phyloP scores from a whole-genome alignment of 2,888 invertebrate genomes.

The Rutpela maculata region DNA sequence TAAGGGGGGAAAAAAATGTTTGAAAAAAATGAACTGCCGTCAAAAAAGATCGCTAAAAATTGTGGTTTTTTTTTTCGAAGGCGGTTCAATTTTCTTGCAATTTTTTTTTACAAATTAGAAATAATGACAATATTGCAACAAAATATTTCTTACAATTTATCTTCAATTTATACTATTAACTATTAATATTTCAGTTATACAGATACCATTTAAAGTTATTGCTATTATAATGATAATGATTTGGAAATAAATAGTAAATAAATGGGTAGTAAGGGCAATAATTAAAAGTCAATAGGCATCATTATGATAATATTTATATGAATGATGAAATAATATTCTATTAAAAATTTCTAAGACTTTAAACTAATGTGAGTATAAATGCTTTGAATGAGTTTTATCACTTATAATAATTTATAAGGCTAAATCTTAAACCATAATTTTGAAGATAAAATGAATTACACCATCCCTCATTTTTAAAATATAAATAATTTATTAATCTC shows the following conservation, averaged over 20 bases:
- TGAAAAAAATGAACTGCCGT: too few species aligned
- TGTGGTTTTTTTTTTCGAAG: too few species aligned
- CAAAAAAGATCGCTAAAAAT: too few species aligned
- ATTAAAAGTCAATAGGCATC: background rate
- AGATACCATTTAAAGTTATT: background rate
- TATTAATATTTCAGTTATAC: background rate
- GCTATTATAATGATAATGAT: background rate
- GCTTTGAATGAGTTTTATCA: background rate
- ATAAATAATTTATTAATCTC: too few species aligned
- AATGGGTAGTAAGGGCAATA: background rate
- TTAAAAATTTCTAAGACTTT: background rate
- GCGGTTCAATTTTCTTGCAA: too few species aligned
- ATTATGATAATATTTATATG: background rate
- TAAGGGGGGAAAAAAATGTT: too few species aligned
- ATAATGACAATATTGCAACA: too few species aligned
- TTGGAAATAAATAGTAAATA: background rate
- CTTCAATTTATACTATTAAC: background rate
- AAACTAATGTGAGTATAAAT: background rate
- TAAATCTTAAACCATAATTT: background rate
- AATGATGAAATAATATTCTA: background rate
- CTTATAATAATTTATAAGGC: background rate
- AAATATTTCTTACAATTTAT: background rate
- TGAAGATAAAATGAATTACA: background rate
- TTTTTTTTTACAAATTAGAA: too few species aligned
- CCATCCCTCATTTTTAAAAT: too few species aligned